Percentiles rank a stretch among this genome's conserved stretches.
Evolutionary conservation across 1,140 invertebrate genomes (phyloP).

Genomic region (Penaeus chinensis): DNA sequence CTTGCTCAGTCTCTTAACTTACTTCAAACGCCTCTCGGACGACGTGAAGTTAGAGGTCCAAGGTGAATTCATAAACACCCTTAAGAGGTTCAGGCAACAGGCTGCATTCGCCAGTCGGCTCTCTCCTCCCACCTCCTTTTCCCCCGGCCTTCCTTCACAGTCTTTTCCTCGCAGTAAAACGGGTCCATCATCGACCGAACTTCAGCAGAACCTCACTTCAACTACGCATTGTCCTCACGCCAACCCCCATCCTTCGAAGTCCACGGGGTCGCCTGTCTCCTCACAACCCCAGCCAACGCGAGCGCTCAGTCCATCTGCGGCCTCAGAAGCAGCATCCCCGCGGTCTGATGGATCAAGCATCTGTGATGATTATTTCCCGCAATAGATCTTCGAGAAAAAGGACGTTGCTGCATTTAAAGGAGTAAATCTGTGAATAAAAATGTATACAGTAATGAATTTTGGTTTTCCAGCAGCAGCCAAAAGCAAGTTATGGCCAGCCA

Average conservation of each 20-base stretch:
- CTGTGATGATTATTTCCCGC: slow-evolving; percentile 24
- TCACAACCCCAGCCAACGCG: too few species aligned
- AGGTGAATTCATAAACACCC: slow-evolving; percentile 24
- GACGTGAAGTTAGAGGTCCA: slow-evolving; percentile 25
- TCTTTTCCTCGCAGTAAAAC: slow-evolving; percentile 1
- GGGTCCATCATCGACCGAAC: slow-evolving; percentile 1
- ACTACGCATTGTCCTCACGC: not conserved
- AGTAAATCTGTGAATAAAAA: slow-evolving; percentile 24
- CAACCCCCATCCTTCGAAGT: not conserved
- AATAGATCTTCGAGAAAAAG: not conserved
- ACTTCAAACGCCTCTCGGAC: slow-evolving; percentile 22
- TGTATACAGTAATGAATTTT: slow-evolving; percentile 12
- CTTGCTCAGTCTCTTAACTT: slow-evolving; percentile 29
- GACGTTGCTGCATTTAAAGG: slow-evolving; percentile 9
- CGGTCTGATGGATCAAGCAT: slow-evolving; percentile 31
- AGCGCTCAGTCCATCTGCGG: not conserved
- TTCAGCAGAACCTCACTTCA: not conserved
- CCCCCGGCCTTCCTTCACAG: slow-evolving; percentile 8
- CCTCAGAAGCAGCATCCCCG: not conserved
- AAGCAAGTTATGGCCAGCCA: too few species aligned
- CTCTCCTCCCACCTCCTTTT: not conserved
- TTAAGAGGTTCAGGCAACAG: slow-evolving; percentile 21
- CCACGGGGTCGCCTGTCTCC: not conserved
- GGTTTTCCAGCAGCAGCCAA: slow-evolving; percentile 13
- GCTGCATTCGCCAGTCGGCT: slow-evolving; percentile 13